Evolutionary conservation across 2,888 invertebrate species (phyloP), one percentile per base, ranked within the genome.

Genomic region (Gastracanthus pulcherrimus): DNA sequence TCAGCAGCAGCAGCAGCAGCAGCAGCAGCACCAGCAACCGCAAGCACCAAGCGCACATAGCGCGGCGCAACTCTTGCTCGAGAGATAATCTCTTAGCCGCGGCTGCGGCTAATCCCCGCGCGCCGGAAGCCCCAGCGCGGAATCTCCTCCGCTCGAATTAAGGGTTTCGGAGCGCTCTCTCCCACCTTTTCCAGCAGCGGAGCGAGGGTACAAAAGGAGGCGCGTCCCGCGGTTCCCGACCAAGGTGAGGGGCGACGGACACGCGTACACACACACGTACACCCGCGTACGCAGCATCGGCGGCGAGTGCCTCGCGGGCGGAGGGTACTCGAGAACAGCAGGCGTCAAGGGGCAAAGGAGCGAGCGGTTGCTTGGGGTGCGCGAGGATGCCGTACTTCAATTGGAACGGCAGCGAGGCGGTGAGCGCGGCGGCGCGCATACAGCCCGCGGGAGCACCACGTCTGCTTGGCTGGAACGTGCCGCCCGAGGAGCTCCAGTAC

Each of bases 381-480:
- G 69, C 51, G 48, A 26, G 48, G 72, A 67, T 76, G 83, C 60
- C 76, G 83, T 85, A 85, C 83, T 85, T 84, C 85, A 86, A 84
- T 34, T 76, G 71, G 84, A 66, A 64, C 55, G 69, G 48, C 36
- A 74, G 69, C 26, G 34, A 26, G 3, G n/a, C 48, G 34, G 19
- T 23, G 26, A 64, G 45, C 19, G 36, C 88, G 90, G 91, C 89
- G 83, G 90, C 91, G 81, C 88, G 91, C 84, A 85, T 89, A 69
- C 84, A 88, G 82, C 89, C 90, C 82, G 88, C 88, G 82, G 75
- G 90, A 72, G 88, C 90, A 87, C 90, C 90, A 84, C 92, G 93
- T 67, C 91, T 95, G 92, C 90, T 96, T 82, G 96, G 95, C 85
- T 97, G 96, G 93, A 96, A 97, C 89, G 94, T 97, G 38, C 95